A percentile compares a stretch with the other conserved stretches of the same genome.
These are phyloP conservation scores for Heterohyrax brucei DNA, from an alignment of 2,797 vertebrate species.

Conservation along the genomic window DNA sequence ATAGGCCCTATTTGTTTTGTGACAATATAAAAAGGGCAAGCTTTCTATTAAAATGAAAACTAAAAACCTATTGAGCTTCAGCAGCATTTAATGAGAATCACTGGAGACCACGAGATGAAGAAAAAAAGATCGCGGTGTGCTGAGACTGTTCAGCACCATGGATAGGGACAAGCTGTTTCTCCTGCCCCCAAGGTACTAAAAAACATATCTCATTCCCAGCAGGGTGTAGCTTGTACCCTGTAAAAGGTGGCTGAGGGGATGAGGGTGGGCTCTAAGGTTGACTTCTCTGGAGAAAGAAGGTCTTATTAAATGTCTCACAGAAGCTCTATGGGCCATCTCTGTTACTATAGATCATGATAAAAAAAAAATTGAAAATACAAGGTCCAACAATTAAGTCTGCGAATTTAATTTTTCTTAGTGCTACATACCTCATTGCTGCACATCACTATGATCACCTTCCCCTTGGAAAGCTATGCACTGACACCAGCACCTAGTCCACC, in stretches of 20 bases:
- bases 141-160: conserved; percentile 69
- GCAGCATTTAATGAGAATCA: neutral
- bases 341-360: neutral
- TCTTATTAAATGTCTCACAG: neutral
- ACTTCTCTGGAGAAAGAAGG: neutral
- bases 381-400: too few species aligned
- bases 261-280: neutral
- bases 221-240: neutral
- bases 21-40: neutral
- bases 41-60: neutral
- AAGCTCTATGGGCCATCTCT: neutral
- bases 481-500: too few species aligned
- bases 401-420: too few species aligned
- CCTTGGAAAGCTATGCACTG: too few species aligned
- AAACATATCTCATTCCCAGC: neutral
- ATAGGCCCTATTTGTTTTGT: neutral
- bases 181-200: accelerated
- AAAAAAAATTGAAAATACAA: neutral
- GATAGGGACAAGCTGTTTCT: accelerated
- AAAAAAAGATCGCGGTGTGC: accelerated
- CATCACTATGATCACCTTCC: too few species aligned
- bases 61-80: neutral
- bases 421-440: too few species aligned
- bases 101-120: neutral
- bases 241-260: neutral